Base-by-base conservation (phyloP, 2,888 invertebrate species). In the Minunthozetes semirufus region DNA sequence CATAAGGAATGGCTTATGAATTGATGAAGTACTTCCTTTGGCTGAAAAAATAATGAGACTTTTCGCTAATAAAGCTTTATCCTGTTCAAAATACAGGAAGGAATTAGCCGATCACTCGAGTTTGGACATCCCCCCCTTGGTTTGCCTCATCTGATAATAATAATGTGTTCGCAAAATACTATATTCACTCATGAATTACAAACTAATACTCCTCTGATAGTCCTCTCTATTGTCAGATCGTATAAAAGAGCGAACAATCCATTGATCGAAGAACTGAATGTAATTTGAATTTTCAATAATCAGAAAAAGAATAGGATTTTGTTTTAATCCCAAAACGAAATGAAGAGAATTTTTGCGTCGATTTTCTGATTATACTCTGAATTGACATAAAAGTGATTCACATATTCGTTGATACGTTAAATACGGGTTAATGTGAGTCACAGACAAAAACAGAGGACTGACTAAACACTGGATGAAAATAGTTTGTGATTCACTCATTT, bases 391-490 rank as follows among this genome's bases (percentile, higher is more conserved):
- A 59, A 59, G 59, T 27, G 59, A 59, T 15, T 59, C 59, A 59
- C 17, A 66, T 38, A 66, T 66, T 66, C 63, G n/a, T 38, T 66
- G 63, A 38, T 66, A 66, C 63, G 63, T 66, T 38, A 66, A 66
- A 66, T 38, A 38, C 33, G 33, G 19, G 33, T 22, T 59, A 59
- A 59, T 59, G 17, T 59, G 59, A 59, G 9, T 56, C 59, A 59
- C 29, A 5, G n/a, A 5, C 4, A 56, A 56, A 74, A 70, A 25
- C 25, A 11, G 11, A 27, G 22, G 56, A 56, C 56, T 33, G 33
- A 33, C 33, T 33, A 33, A 33, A 33, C 33, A 33, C 33, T 5
- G 33, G 8, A 33, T 33, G 33, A 56, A 53, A 19, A 56, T 22
- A 56, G 11, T 25, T 27, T 29, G 15, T 59, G 15, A 27, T 13